A percentile compares a stretch with the other conserved stretches of the same genome.
These are phyloP conservation scores for Synergus laeviventris DNA, from an alignment of 2,888 invertebrate genomes.

Conservation along the genomic window DNA sequence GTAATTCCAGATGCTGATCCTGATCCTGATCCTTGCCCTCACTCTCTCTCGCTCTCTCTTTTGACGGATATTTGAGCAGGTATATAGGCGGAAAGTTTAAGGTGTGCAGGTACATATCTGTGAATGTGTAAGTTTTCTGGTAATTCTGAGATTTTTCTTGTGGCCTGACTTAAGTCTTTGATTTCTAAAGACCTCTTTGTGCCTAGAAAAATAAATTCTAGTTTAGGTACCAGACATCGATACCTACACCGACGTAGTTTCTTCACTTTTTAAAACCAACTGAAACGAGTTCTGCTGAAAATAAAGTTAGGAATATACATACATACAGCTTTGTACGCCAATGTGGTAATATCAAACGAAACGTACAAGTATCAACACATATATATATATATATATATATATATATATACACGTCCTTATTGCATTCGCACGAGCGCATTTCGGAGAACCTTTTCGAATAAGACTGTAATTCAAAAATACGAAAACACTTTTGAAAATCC, in stretches of 20 bases:
- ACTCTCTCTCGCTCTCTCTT: background rate
- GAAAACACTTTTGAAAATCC: conserved; percentile 59
- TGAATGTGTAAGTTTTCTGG: background rate
- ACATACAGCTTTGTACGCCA: background rate
- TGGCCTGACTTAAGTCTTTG: conserved; percentile 16
- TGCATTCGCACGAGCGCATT: conserved; percentile 34
- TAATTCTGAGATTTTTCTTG: conserved; percentile 13
- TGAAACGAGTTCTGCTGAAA: too few species aligned
- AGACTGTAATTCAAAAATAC: conserved; percentile 61
- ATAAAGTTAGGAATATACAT: background rate
- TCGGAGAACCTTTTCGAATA: conserved; percentile 39
- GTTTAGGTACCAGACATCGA: conserved; percentile 4
- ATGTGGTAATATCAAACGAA: conserved; percentile 3
- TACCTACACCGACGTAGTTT: background rate
- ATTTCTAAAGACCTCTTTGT: conserved; percentile 9
- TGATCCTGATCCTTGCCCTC: background rate
- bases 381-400: background rate
- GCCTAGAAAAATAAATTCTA: background rate
- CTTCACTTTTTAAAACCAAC: background rate
- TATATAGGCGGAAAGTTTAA: background rate
- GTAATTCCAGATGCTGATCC: conserved; percentile 16
- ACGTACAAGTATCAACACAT: background rate
- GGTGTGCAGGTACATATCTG: background rate
- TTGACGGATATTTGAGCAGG: background rate
- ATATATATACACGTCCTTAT: background rate